Percentiles rank a stretch among this genome's conserved stretches.
phyloP scores from a whole-genome alignment of 2,797 vertebrate genomes.

The Phataginus tricuspis region DNA sequence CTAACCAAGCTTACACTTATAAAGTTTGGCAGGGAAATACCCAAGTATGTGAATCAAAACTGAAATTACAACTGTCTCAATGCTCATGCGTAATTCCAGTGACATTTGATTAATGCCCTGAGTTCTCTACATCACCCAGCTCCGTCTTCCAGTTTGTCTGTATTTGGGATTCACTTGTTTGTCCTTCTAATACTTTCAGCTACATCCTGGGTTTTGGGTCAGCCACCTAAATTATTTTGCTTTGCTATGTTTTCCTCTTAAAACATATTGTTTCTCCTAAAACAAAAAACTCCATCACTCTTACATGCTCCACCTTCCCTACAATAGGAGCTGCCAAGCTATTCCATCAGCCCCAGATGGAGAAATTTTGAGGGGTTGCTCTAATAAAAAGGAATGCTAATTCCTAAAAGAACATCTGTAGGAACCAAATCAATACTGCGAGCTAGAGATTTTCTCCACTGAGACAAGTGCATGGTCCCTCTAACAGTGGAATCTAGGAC shows the following conservation, averaged over 20 bases:
- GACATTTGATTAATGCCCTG: background rate
- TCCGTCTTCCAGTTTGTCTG: background rate
- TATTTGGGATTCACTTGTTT: background rate
- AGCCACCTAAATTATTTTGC: background rate
- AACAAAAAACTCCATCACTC: background rate
- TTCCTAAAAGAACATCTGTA: constrained; percentile 28
- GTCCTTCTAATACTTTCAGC: background rate
- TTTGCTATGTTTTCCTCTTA: background rate
- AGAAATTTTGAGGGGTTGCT: background rate
- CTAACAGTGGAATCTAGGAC: background rate
- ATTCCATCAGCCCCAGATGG: background rate
- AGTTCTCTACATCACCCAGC: background rate
- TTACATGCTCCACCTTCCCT: background rate
- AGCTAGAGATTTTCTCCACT: background rate
- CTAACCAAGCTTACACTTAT: background rate
- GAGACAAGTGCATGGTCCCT: background rate
- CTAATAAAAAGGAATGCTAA: background rate
- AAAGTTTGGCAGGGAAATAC: constrained; percentile 7
- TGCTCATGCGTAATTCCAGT: background rate
- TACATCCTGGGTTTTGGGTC: background rate
- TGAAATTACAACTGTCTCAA: background rate
- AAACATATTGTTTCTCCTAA: background rate
- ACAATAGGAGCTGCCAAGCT: background rate
- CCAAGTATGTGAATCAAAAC: background rate
- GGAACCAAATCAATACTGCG: background rate